Evolutionary conservation across 2,797 vertebrate genomes (phyloP).

Genomic region (Tenualosa ilisha): DNA sequence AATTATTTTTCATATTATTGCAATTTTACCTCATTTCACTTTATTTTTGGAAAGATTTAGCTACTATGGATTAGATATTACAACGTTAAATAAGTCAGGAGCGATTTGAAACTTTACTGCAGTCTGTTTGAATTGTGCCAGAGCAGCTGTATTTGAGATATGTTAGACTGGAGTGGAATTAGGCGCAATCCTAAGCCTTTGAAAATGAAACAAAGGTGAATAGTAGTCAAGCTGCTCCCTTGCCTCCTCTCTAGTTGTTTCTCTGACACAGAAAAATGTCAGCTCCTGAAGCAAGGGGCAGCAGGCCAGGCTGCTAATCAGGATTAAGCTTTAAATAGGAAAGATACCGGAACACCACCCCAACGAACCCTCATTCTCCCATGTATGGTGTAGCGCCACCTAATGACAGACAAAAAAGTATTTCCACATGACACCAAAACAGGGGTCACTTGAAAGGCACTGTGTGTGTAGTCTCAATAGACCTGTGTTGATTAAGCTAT

Average conservation of each 20-base stretch:
- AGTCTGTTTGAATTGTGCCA: not conserved
- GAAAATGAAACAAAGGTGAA: conserved; percentile 49
- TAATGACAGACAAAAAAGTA: too few species aligned
- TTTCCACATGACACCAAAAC: too few species aligned
- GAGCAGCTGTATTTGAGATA: not conserved
- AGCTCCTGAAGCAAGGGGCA: conserved; percentile 30
- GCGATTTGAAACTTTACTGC: not conserved
- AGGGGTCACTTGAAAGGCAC: too few species aligned
- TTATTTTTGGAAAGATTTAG: not conserved
- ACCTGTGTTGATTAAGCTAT: too few species aligned
- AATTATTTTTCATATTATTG: not conserved
- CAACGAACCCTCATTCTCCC: too few species aligned
- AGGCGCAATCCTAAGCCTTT: not conserved
- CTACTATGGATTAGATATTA: not conserved
- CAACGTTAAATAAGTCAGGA: not conserved
- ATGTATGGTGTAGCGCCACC: too few species aligned
- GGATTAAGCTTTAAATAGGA: conserved; percentile 25
- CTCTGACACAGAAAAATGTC: conserved; percentile 44
- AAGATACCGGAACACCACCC: too few species aligned
- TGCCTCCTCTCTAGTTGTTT: conserved; percentile 29
- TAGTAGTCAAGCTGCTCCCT: conserved; percentile 48
- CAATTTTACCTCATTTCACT: not conserved
- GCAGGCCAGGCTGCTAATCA: conserved; percentile 44
- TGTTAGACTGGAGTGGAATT: conserved; percentile 2
- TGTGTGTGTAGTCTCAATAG: too few species aligned